These are phyloP conservation scores for Oreochromis spilurus DNA, from an alignment of 2,113 vertebrate species.

Conservation along the genomic window DNA sequence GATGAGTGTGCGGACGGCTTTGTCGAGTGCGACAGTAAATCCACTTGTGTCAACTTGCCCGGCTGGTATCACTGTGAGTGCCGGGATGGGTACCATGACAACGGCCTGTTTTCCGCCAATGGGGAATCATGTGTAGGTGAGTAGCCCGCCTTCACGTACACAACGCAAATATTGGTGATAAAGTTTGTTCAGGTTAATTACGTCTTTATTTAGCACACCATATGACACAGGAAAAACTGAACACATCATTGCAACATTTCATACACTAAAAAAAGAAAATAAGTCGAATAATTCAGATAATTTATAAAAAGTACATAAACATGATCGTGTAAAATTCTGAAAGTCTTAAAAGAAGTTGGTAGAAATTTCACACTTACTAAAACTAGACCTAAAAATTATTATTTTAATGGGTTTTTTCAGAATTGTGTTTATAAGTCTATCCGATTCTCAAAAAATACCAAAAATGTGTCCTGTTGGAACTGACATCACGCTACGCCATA, in stretches of 20 bases:
- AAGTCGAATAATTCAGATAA: not conserved
- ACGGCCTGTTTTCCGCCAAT: constrained; percentile 89
- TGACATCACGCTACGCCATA: not conserved
- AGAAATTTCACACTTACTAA: not conserved
- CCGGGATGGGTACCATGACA: constrained; percentile 97
- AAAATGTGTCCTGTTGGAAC: not conserved
- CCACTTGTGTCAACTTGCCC: constrained; percentile 94
- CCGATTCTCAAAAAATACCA: not conserved
- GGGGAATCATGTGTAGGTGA: constrained; percentile 97
- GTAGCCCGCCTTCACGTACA: constrained; percentile 16
- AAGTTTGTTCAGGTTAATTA: not conserved
- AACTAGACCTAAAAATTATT: not conserved
- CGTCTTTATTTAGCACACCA: too few relatives aligned
- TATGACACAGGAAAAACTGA: not conserved
- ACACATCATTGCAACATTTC: not conserved
- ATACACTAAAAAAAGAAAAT: not conserved
- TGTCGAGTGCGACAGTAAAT: constrained; percentile 92
- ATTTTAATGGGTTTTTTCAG: accelerated
- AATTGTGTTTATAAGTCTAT: not conserved
- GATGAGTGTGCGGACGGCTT: constrained; percentile 95
- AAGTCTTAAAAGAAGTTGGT: not conserved
- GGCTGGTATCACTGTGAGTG: constrained; percentile 99
- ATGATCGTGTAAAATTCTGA: not conserved
- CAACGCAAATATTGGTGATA: not conserved
- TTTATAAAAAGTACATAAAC: not conserved